A percentile compares a stretch with the other conserved stretches of the same genome.
phyloP scores from a whole-genome alignment of 2,113 vertebrate species.

The Aptenodytes patagonicus region DNA sequence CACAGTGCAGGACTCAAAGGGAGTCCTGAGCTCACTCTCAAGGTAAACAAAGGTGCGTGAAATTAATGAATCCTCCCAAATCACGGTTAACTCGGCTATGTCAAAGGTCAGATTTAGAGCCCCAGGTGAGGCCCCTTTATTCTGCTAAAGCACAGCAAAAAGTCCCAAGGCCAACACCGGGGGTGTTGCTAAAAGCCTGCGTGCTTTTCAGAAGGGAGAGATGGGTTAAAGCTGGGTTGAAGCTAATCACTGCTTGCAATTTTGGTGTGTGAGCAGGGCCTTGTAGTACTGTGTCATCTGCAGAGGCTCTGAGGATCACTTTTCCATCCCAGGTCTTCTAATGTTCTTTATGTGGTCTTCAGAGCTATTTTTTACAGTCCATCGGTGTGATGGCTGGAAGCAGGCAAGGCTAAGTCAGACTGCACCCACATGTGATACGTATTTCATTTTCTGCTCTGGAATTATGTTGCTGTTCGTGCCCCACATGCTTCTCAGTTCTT shows the following conservation, averaged over 20 bases:
- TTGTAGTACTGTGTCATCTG: background rate
- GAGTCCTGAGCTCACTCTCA: conserved; percentile 34
- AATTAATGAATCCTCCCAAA: conserved; percentile 8
- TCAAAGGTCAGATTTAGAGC: background rate
- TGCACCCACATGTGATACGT: accelerated
- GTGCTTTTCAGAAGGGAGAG: background rate
- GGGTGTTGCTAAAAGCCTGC: accelerated
- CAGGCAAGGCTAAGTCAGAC: background rate
- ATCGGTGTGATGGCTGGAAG: background rate
- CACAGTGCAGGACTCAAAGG: background rate
- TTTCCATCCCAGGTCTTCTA: background rate
- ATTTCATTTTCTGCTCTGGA: background rate
- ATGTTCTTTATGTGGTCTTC: background rate
- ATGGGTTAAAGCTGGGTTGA: background rate
- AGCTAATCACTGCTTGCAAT: accelerated
- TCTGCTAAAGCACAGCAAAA: background rate
- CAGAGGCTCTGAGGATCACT: background rate
- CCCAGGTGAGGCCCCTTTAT: background rate
- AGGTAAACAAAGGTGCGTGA: background rate
- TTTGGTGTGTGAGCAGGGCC: background rate
- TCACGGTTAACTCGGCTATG: background rate
- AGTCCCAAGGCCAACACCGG: accelerated
- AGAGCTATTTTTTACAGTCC: background rate
- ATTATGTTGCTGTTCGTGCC: background rate
- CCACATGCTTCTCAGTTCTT: background rate